These are phyloP conservation scores for Prionace glauca DNA, from an alignment of 2,797 vertebrate genomes.

Conservation along the genomic window DNA sequence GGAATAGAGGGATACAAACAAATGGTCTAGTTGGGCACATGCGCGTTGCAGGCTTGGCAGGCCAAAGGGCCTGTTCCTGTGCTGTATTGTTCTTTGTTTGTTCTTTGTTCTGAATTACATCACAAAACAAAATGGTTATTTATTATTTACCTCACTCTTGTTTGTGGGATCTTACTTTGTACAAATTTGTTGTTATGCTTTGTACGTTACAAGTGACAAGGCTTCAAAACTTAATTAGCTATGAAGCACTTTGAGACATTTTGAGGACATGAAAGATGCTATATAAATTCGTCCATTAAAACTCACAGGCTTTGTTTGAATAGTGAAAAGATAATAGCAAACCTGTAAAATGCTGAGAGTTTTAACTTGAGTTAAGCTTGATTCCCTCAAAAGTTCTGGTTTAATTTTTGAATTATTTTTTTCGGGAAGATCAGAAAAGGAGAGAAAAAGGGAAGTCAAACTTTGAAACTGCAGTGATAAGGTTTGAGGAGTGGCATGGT, in stretches of 20 bases:
- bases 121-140: background rate
- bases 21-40: no score
- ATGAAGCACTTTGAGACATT: background rate
- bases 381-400: background rate
- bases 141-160: background rate
- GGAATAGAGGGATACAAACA: no score
- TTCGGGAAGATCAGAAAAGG: background rate
- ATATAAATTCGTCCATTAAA: conserved; percentile 2
- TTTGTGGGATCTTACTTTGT: background rate
- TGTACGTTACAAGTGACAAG: background rate
- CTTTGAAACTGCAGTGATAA: background rate
- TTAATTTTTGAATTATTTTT: background rate
- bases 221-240: background rate
- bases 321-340: background rate
- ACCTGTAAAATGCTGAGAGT: background rate
- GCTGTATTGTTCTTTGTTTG: no score
- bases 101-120: background rate
- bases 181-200: background rate
- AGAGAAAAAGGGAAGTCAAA: background rate
- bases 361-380: background rate
- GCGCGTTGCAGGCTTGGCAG: no score
- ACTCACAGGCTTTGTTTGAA: background rate
- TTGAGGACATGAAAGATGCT: background rate
- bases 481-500: no score
- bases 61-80: no score